These are phyloP conservation scores for Trichechus manatus DNA, from an alignment of 2,113 vertebrate genomes.

Conservation along the genomic window DNA sequence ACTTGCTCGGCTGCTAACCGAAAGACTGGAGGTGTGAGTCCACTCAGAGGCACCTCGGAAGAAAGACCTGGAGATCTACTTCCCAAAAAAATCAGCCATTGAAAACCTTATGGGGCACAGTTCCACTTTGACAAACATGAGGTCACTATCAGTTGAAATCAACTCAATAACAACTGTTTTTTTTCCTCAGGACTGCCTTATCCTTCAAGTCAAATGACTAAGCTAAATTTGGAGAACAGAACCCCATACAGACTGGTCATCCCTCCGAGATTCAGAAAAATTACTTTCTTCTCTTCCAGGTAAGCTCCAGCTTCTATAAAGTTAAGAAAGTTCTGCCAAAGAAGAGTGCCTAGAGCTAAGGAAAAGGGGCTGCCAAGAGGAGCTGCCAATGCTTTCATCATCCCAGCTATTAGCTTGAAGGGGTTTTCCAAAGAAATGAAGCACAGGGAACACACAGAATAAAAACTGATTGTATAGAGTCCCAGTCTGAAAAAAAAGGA, in stretches of 20 bases:
- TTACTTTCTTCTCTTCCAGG: constrained; percentile 63
- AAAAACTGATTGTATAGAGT: background rate
- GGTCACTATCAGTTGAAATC: background rate
- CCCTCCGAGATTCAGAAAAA: background rate
- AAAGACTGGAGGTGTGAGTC: background rate
- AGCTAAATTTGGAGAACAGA: constrained; percentile 65
- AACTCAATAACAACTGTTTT: background rate
- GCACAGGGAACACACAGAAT: constrained; percentile 26
- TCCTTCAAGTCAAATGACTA: constrained; percentile 79
- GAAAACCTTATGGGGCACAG: background rate
- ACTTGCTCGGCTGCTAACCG: background rate
- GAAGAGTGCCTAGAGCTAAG: background rate
- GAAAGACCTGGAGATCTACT: background rate
- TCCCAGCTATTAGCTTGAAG: constrained; percentile 21
- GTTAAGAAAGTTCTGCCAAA: constrained; percentile 57
- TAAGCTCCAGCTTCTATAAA: constrained; percentile 42
- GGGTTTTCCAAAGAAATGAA: constrained; percentile 74
- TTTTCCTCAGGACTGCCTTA: background rate
- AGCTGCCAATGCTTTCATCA: constrained; percentile 41
- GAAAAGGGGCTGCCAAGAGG: background rate
- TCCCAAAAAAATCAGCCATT: background rate
- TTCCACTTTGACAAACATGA: background rate
- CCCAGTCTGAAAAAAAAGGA: background rate
- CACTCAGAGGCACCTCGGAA: background rate
- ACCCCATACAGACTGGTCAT: background rate